phyloP scores from a whole-genome alignment of 2,888 invertebrate species.

The Ectemnius cavifrons region DNA sequence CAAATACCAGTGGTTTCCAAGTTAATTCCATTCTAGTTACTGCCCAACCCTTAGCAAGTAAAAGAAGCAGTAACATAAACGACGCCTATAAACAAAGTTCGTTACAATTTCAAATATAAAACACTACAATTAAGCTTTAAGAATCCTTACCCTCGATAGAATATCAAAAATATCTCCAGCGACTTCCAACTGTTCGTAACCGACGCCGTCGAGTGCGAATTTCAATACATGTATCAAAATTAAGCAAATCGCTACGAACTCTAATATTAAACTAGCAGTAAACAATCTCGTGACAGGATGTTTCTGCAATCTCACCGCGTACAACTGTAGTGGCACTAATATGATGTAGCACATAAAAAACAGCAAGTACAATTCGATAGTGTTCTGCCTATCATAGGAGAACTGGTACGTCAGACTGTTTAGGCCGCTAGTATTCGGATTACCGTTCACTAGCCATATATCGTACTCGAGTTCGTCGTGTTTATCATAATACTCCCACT shows the following conservation, averaged over 20 bases:
- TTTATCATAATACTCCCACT: slow-evolving; percentile 89
- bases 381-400: slow-evolving; percentile 96
- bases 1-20: slow-evolving; percentile 90
- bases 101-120: not conserved
- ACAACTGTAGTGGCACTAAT: slow-evolving; percentile 92
- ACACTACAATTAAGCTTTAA: not conserved
- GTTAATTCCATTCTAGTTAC: slow-evolving; percentile 94
- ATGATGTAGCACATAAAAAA: slow-evolving; percentile 93
- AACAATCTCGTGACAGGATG: slow-evolving; percentile 95
- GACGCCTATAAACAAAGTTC: slow-evolving; percentile 83
- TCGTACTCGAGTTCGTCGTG: slow-evolving; percentile 87
- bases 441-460: slow-evolving; percentile 97
- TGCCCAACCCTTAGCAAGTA: slow-evolving; percentile 98
- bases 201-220: slow-evolving; percentile 94
- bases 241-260: slow-evolving; percentile 91
- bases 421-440: slow-evolving; percentile 91
- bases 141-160: slow-evolving; percentile 86
- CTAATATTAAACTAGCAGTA: slow-evolving; percentile 90
- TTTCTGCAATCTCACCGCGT: slow-evolving; percentile 92
- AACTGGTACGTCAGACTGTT: slow-evolving; percentile 96
- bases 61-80: slow-evolving; percentile 93
- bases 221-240: slow-evolving; percentile 93
- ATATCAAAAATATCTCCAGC: slow-evolving; percentile 96
- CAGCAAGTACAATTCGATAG: slow-evolving; percentile 92
- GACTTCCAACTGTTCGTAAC: slow-evolving; percentile 88